Base-by-base conservation (phyloP, 2,797 vertebrate species). In the Periophthalmus magnuspinnatus region DNA sequence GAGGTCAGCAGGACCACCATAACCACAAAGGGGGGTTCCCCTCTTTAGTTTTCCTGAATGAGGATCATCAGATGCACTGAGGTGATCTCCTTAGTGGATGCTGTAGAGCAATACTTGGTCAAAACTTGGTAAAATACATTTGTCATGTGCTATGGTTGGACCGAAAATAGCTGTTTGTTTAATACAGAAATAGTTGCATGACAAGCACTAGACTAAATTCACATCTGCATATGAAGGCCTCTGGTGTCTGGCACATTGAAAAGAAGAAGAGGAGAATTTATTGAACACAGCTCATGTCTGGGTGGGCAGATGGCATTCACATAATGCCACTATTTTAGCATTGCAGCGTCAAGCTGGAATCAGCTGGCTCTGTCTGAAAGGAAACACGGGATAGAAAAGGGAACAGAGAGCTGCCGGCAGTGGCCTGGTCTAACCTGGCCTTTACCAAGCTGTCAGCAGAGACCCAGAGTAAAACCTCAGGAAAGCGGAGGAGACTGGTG, bases 271-370 rank as follows among this genome's bases (percentile, higher is more conserved):
- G 69, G 66, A 14, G 69, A 76, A 79, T 87, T 87, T 86, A 88
- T 86, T 91, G 88, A 90, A 88, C 84, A 79, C 86, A 90, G 86
- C 89, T 90, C 86, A 90, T 89, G 90, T 91, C 91, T 91, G 92
- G 87, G 85, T 67, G 86, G 84, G 85, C 91, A 93, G 84, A 92
- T 93, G 92, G 87, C 84, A 90, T 86, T 92, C 90, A 90, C 87
- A 85, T 89, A 89, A 85, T 70, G 75, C 64, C 72, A 80, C 84
- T 84, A 85, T 88, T 90, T 91, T 90, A 84, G 72, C 81, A 70
- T 82, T 57, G 11, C 68, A 74, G 83, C 68, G 80, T 79, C 79
- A 47, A 85, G 84, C 74, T 72, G 77, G 84, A 79, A 88, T 88
- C 83, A 81, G 83, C 82, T 85, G 86, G 88, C 87, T 85, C 82